Evolutionary conservation across 2,797 vertebrate species (phyloP).

Genomic region (Chaenodraco wilsoni): DNA sequence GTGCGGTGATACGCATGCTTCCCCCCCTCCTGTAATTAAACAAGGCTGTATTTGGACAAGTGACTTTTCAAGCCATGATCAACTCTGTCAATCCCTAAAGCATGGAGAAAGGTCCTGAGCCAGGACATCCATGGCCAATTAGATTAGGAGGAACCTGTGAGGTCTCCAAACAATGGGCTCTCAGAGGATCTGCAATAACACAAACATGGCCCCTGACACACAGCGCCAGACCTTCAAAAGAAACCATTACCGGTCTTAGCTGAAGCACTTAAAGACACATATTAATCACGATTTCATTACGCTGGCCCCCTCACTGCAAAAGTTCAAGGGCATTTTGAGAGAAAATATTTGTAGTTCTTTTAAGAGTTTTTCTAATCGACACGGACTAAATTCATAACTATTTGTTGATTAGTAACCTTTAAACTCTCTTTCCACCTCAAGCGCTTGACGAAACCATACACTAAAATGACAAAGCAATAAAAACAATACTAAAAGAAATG

Average conservation of each 20-base stretch:
- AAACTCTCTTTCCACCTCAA: neutral
- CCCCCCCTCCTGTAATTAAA: constrained; percentile 77
- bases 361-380: neutral
- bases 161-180: constrained; percentile 76
- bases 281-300: constrained; percentile 60
- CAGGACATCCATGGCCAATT: constrained; percentile 75
- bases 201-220: constrained; percentile 75
- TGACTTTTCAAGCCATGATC: constrained; percentile 71
- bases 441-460: neutral
- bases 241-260: constrained; percentile 52
- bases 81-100: constrained; percentile 71
- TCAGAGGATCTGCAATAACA: constrained; percentile 78
- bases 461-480: neutral
- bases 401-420: neutral
- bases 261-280: constrained; percentile 48
- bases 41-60: constrained; percentile 79
- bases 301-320: constrained; percentile 15
- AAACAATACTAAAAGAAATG: neutral
- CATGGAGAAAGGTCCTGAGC: constrained; percentile 71
- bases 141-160: constrained; percentile 78
- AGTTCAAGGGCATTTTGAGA: constrained; percentile 42
- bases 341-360: neutral
- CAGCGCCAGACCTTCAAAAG: constrained; percentile 67
- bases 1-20: constrained; percentile 67
- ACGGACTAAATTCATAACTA: neutral